These are phyloP conservation scores for Liolophura sinensis DNA, from an alignment of 1,140 invertebrate species.

Conservation along the genomic window DNA sequence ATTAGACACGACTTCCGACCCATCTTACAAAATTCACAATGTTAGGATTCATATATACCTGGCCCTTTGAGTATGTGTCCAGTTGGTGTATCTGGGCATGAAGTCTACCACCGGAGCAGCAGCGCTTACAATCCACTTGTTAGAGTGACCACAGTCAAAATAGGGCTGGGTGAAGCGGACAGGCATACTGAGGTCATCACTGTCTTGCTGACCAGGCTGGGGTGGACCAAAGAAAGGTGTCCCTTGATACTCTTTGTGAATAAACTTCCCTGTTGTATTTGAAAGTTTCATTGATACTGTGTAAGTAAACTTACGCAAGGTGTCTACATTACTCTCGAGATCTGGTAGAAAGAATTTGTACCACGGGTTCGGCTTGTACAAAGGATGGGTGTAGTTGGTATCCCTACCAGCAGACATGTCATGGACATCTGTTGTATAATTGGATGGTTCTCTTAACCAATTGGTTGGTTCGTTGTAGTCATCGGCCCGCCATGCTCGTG, in stretches of 20 bases:
- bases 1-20: too few species aligned
- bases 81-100: slow-evolving; percentile 86
- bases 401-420: slow-evolving; percentile 63
- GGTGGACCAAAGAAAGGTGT: slow-evolving; percentile 58
- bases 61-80: slow-evolving; percentile 92
- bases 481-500: slow-evolving; percentile 73
- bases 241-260: slow-evolving; percentile 33
- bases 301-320: slow-evolving; percentile 80
- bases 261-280: slow-evolving; percentile 78
- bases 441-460: slow-evolving; percentile 58
- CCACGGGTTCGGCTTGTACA: slow-evolving; percentile 94
- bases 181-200: slow-evolving; percentile 74
- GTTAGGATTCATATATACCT: slow-evolving; percentile 83
- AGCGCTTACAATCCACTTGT: slow-evolving; percentile 93
- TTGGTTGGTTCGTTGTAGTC: slow-evolving; percentile 59
- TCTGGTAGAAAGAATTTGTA: slow-evolving; percentile 79
- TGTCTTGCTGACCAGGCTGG: slow-evolving; percentile 47
- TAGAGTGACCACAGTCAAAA: slow-evolving; percentile 93
- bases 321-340: slow-evolving; percentile 75
- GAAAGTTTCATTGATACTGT: slow-evolving; percentile 79
- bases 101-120: slow-evolving; percentile 94
- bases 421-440: slow-evolving; percentile 53
- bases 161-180: slow-evolving; percentile 94
- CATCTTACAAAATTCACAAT: too few species aligned
- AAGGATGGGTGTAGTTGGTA: slow-evolving; percentile 87